Evolutionary conservation across 2,113 vertebrate species (phyloP), one percentile per base, ranked within the genome.

Genomic region (Arothron firmamentum): DNA sequence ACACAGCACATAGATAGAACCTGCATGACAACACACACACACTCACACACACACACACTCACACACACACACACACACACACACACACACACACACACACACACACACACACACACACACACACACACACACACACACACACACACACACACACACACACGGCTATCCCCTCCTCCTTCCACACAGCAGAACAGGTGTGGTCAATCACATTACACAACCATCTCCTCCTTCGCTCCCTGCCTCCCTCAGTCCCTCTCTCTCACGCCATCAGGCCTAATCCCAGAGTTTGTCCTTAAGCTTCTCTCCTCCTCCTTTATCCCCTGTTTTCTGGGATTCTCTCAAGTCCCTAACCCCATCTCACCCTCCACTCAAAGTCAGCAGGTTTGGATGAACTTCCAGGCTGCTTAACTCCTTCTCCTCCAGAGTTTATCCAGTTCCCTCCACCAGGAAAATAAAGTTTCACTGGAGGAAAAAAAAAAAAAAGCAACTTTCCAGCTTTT

Each of bases 271-370:
- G 72, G 65, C 79, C 71, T 88, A 86, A 88, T 86, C 83, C 82
- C 72, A 75, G 78, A 84, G 80, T 85, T 85, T 83, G 86, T 85
- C 74, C 74, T 75, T 88, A 88, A 88, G 80, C 86, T 81, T 65
- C 78, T 84, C 86, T 86, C 74, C 76, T 85, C 75, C 81, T 84
- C 71, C 75, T 77, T 75, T 74, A 81, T 86, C 78, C 78, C 68
- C 80, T 75, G 78, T 84, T 86, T 88, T 85, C 75, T 85, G 65
- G 68, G 82, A 86, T 81, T 86, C 80, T 79, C 73, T 72, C 71
- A 69, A 81, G 76, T 78, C 72, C 65, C 75, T 79, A 71, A 80
- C 79, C 75, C 83, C 67, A 75, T 79, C 83, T 77, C 74, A 67
- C 77, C 81, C 75, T 79, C 62, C 68, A 53, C 82, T 79, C 76